Evolutionary conservation across 2,888 invertebrate genomes (phyloP), one percentile per base, ranked within the genome.

Genomic region (Brenthis ino): DNA sequence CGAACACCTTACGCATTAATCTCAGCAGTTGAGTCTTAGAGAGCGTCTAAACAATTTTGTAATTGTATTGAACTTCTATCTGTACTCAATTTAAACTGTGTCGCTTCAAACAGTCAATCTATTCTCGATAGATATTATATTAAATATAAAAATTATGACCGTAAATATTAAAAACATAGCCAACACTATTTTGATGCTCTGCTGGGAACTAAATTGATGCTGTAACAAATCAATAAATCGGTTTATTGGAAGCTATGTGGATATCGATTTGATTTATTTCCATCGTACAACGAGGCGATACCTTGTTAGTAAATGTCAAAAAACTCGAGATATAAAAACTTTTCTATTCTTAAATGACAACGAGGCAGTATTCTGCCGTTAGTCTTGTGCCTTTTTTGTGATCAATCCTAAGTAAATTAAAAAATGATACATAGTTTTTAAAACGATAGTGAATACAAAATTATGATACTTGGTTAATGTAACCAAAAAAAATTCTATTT

Each of bases 201-300:
- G 88, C 88, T 91, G 91, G 87, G 91, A 93, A 91, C 91, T 91
- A 90, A 92, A 91, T 92, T 91, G 87, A 86, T 86, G 82, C 87
- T 93, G 91, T 92, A 91, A 92, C 92, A 93, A 92, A 93, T 93
- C 91, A 92, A 92, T 93, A 93, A 92, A 93, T 91, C 91, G 88
- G 86, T 92, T 92, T 93, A 91, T 92, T 92, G 88, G 91, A 88
- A 91, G 89, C 91, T 87, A 87, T 88, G 89, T 86, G 85, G 85
- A 90, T 86, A 90, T 86, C 89, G 87, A 91, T 92, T 91, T 90
- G 90, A 91, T 93, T 91, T 91, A 90, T 91, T 87, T 84, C 83
- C 77, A 81, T 80, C 81, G 81, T 82, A 88, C 88, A 88, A 87
- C 85, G 85, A 85, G 83, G 82, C 85, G 86, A 84, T 80, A 85